Evolutionary conservation across 2,113 vertebrate genomes (phyloP).

Genomic region (Hippoglossus stenolepis): DNA sequence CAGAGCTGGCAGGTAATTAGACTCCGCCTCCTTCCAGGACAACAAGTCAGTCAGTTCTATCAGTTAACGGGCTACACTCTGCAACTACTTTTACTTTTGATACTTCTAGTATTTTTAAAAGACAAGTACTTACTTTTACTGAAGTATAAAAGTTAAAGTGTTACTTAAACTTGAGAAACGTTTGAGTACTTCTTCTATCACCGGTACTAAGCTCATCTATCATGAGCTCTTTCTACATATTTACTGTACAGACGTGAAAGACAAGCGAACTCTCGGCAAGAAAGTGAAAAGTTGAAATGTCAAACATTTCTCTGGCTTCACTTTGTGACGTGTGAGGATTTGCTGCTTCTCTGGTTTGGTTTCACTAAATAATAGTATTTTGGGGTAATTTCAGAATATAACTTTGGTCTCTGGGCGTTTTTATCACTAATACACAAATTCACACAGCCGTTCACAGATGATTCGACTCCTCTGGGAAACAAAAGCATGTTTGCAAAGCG

Average conservation of each 20-base stretch:
- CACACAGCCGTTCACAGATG: neutral
- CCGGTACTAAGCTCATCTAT: neutral
- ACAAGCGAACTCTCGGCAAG: too few species aligned
- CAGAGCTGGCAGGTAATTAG: too few species aligned
- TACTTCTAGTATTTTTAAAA: too few species aligned
- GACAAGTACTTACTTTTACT: too few species aligned
- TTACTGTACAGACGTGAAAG: neutral
- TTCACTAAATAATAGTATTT: neutral
- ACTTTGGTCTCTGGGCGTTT: neutral
- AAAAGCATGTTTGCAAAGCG: neutral
- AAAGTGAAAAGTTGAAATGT: neutral
- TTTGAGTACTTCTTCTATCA: neutral
- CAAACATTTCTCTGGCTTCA: neutral
- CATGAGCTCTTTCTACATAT: neutral
- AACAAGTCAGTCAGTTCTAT: too few species aligned
- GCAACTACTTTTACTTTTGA: too few species aligned
- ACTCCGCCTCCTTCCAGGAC: too few species aligned
- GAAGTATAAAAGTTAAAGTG: neutral
- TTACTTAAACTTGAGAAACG: neutral
- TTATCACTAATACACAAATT: neutral
- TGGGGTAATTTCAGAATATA: conserved; percentile 1
- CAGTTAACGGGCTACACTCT: too few species aligned
- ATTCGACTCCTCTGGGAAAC: conserved; percentile 1
- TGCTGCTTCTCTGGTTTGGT: neutral
- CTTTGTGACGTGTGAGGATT: neutral